phyloP scores from a whole-genome alignment of 2,113 vertebrate species.

The Brevimyrus niger region DNA sequence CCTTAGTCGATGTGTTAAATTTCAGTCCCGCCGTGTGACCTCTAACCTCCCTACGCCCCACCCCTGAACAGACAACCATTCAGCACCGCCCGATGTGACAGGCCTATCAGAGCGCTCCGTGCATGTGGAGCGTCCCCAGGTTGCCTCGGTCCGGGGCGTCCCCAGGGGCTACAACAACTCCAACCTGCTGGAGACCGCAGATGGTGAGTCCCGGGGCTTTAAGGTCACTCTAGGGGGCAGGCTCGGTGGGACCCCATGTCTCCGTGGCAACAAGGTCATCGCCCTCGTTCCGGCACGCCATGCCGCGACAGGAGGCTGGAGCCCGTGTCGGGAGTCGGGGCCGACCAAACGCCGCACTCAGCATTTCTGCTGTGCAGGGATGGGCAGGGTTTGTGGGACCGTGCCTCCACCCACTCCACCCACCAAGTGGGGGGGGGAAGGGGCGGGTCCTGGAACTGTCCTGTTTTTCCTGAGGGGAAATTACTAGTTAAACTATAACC shows the following conservation, averaged over 20 bases:
- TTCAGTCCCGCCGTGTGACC: conserved; percentile 3
- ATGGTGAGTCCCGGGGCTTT: conserved; percentile 67
- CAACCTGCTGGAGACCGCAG: conserved; percentile 81
- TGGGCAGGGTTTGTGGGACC: neutral
- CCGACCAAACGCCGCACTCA: neutral
- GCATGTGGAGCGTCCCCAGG: conserved; percentile 66
- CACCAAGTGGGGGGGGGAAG: neutral
- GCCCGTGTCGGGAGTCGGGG: neutral
- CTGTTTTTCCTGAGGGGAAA: neutral
- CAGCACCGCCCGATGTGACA: conserved; percentile 87
- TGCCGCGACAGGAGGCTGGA: neutral
- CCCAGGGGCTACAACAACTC: conserved; percentile 66
- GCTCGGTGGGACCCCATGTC: conserved; percentile 2
- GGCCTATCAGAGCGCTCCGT: conserved; percentile 69
- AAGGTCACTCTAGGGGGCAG: neutral
- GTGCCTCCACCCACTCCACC: neutral
- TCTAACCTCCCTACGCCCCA: conserved; percentile 44
- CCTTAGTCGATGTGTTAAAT: neutral
- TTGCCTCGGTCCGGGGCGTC: conserved; percentile 70
- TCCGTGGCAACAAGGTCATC: conserved; percentile 13
- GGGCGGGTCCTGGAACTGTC: neutral
- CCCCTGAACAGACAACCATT: conserved; percentile 72
- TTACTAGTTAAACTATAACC: neutral
- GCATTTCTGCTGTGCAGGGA: neutral
- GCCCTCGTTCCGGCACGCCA: neutral